Percentiles rank a stretch among this genome's conserved stretches.
phyloP scores from a whole-genome alignment of 2,888 invertebrate genomes.

The Brenthis ino region DNA sequence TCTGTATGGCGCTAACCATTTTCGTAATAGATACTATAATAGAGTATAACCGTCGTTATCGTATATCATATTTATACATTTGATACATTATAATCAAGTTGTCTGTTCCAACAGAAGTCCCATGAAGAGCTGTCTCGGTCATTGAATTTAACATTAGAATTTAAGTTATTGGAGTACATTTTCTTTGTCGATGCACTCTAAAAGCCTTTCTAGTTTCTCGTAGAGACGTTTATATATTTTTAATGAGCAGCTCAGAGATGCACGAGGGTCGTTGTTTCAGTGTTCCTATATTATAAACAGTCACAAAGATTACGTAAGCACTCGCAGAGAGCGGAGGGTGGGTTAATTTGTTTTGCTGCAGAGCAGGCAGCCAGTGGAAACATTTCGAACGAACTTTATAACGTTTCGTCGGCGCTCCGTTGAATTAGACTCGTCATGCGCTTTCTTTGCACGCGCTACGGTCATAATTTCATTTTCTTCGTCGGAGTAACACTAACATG shows the following conservation, averaged over 20 bases:
- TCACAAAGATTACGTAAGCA: constrained; percentile 33
- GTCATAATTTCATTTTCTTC: constrained; percentile 77
- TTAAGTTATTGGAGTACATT: constrained; percentile 6
- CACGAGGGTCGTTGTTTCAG: constrained; percentile 28
- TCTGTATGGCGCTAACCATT: not conserved
- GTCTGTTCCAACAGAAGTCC: not conserved
- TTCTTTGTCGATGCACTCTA: constrained; percentile 17
- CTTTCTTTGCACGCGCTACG: constrained; percentile 70
- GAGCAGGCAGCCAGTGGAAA: constrained; percentile 29
- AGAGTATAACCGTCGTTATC: not conserved
- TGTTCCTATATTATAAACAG: constrained; percentile 30
- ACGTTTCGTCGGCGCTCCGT: constrained; percentile 29
- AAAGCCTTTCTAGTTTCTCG: constrained; percentile 20
- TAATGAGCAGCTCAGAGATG: constrained; percentile 33
- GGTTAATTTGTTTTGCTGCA: constrained; percentile 37
- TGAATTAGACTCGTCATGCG: constrained; percentile 52
- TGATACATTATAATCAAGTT: not conserved
- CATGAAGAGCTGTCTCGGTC: not conserved
- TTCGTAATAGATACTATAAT: not conserved
- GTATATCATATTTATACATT: not conserved
- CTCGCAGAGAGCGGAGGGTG: constrained; percentile 27
- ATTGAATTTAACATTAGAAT: constrained; percentile 9
- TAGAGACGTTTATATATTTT: constrained; percentile 30
- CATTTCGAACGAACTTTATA: constrained; percentile 35
- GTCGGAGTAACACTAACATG: constrained; percentile 71